Conservation (phyloP, 2,113 vertebrate species). For the Vimba vimba region DNA sequence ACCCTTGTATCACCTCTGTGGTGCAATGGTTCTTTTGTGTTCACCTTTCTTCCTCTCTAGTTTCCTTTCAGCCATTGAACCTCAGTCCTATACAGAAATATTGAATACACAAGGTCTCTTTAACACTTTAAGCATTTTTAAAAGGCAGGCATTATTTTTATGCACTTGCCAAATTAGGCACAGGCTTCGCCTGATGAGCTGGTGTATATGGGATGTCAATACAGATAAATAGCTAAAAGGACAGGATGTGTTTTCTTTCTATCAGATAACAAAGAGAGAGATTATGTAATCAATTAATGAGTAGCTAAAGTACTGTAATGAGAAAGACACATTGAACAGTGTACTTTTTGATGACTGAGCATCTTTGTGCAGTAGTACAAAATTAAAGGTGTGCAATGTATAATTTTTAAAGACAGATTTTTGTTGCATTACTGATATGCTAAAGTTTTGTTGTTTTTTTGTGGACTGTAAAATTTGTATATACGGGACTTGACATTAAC, state of each 20-base stretch:
- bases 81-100: not conserved
- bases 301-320: not conserved
- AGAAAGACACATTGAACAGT: not conserved
- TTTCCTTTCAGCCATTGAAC: not conserved
- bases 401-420: no score
- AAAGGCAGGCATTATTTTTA: not conserved
- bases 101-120: not conserved
- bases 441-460: no score
- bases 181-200: constrained; percentile 12
- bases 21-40: constrained; percentile 10
- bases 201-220: not conserved
- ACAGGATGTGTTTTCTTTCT: constrained; percentile 17
- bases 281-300: constrained; percentile 20
- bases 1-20: not conserved
- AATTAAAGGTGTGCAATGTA: not conserved
- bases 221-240: not conserved
- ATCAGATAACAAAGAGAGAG: not conserved
- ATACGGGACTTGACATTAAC: no score
- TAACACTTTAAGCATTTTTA: not conserved
- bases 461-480: no score
- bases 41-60: not conserved
- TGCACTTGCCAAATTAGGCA: not conserved
- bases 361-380: not conserved
- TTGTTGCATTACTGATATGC: no score
- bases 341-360: not conserved